Conservation (phyloP, 2,797 vertebrate species). For the Tympanoctomys barrerae region DNA sequence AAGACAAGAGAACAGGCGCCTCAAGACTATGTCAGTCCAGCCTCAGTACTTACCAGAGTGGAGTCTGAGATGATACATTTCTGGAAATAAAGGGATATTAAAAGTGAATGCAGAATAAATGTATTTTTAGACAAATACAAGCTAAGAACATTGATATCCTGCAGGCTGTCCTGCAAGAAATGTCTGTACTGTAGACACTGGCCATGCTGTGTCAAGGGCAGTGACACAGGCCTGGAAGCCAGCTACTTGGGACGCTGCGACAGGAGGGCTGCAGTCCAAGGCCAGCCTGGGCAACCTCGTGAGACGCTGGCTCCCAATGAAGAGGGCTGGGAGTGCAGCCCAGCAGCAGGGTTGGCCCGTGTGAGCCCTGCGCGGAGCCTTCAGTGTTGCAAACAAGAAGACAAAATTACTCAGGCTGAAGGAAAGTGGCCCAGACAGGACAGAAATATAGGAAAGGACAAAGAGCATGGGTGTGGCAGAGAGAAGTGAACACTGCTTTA, state of each 20-base stretch:
- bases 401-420: not conserved
- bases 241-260: not conserved
- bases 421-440: not conserved
- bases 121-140: not conserved
- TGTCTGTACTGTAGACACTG: not conserved
- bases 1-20: not conserved
- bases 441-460: not conserved
- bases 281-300: not conserved
- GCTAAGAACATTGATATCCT: fast-evolving
- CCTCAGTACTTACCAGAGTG: not conserved
- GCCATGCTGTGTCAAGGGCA: not conserved
- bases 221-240: not conserved
- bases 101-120: not conserved
- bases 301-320: not conserved
- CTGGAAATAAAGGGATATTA: not conserved
- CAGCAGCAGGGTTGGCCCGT: not conserved
- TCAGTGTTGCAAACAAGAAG: not conserved
- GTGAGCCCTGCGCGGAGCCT: not conserved
- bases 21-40: not conserved
- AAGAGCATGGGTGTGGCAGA: not conserved
- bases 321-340: not conserved
- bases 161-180: not conserved
- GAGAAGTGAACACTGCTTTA: not conserved
- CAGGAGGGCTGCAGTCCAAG: not conserved
- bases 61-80: not conserved